Evolutionary conservation across 2,888 invertebrate genomes (phyloP).

Genomic region (Abscondita cerata): DNA sequence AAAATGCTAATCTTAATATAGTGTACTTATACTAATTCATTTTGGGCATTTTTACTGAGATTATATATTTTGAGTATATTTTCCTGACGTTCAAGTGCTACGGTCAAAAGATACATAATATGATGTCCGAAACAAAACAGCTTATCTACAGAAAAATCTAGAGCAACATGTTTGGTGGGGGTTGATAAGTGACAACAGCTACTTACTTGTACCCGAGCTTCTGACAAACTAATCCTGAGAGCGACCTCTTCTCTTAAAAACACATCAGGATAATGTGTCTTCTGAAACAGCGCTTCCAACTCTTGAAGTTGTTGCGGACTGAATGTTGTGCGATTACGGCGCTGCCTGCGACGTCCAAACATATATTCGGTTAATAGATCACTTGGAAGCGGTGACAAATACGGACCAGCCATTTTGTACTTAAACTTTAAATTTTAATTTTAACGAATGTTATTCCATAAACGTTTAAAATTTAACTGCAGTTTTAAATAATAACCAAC

Average conservation of each 20-base stretch:
- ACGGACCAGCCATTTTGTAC: conserved; percentile 80
- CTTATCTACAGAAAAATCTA: no score
- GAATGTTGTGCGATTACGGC: conserved; percentile 91
- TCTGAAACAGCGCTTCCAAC: conserved; percentile 89
- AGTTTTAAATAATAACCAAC: conserved; percentile 39
- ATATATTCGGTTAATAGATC: conserved; percentile 92
- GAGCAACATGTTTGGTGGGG: no score
- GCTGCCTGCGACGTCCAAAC: conserved; percentile 87
- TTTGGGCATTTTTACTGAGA: no score
- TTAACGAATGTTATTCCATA: conserved; percentile 22
- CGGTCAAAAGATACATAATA: no score
- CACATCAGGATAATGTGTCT: conserved; percentile 94
- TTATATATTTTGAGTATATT: no score
- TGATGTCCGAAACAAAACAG: no score
- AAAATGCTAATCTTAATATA: no score
- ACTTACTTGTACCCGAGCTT: conserved; percentile 88
- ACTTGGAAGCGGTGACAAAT: conserved; percentile 83
- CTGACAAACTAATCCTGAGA: conserved; percentile 86
- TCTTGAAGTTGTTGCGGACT: conserved; percentile 93
- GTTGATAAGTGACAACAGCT: not conserved
- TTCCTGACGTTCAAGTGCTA: no score
- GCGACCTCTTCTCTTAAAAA: conserved; percentile 90
- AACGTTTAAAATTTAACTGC: conserved; percentile 40
- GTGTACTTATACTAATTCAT: no score
- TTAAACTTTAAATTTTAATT: conserved; percentile 2